phyloP scores from a whole-genome alignment of 2,113 vertebrate species.

The Calidris pygmaea region DNA sequence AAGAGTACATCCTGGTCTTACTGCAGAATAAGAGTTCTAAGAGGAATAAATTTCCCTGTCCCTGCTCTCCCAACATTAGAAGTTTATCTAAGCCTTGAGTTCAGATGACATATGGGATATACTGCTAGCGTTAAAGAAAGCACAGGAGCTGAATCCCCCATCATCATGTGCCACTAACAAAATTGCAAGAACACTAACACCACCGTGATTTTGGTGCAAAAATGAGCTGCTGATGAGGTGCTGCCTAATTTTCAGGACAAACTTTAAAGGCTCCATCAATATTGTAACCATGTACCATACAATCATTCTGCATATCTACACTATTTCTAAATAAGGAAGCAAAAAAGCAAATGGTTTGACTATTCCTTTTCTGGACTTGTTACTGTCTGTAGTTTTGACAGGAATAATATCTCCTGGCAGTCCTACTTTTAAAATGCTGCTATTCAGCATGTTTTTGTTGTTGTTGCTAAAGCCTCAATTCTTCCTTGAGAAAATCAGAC shows the following conservation, averaged over 20 bases:
- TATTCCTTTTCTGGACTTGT: neutral
- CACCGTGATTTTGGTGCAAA: neutral
- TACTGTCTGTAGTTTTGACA: neutral
- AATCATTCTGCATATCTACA: too few relatives aligned
- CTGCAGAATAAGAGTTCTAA: neutral
- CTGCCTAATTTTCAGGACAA: neutral
- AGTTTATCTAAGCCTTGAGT: neutral
- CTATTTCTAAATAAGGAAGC: neutral
- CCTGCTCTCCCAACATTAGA: neutral
- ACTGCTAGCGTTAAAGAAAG: neutral
- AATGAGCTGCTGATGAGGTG: neutral
- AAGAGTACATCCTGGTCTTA: neutral
- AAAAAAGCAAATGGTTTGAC: neutral
- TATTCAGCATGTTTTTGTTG: neutral
- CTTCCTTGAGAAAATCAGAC: neutral
- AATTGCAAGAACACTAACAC: neutral
- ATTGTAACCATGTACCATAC: rapidly evolving
- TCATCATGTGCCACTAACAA: neutral
- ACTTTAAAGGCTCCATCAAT: neutral
- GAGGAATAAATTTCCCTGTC: neutral
- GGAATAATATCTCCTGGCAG: neutral
- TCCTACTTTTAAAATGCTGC: neutral
- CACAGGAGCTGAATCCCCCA: neutral
- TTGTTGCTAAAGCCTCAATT: neutral
- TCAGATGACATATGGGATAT: neutral